Percentiles rank a stretch among this genome's conserved stretches.
Conservation (phyloP, 2,888 invertebrate species). For the Stictocephala bisonia region DNA sequence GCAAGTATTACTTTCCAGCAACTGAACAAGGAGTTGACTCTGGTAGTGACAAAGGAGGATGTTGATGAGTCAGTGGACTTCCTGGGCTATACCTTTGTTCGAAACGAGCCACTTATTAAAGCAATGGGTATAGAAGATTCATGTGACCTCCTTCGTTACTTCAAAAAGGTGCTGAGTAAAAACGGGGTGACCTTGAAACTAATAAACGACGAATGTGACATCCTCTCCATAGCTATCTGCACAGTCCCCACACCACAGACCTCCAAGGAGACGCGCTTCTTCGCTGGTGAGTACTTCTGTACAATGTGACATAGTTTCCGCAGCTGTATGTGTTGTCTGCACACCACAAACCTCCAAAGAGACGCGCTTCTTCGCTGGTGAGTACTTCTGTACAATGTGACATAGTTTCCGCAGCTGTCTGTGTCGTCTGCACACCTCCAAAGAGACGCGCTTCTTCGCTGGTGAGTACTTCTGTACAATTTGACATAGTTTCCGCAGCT, state of each 20-base stretch:
- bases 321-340: neutral
- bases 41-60: neutral
- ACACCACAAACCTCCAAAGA: neutral
- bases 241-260: neutral
- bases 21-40: too few species aligned
- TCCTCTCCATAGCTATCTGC: neutral
- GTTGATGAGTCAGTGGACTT: conserved; percentile 9
- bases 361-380: conserved; percentile 1
- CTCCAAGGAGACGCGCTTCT: neutral
- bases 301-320: neutral
- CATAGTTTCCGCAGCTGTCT: neutral
- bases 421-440: neutral
- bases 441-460: neutral
- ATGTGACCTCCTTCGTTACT: conserved; percentile 8
- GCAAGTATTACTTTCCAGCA: too few species aligned
- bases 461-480: too few species aligned
- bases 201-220: neutral
- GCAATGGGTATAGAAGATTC: conserved; percentile 9
- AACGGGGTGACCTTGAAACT: neutral
- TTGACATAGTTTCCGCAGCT: neutral
- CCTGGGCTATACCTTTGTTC: conserved; percentile 2
- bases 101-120: neutral
- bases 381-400: too few species aligned
- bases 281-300: conserved; percentile 24
- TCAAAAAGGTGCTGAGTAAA: neutral